Percentiles rank a stretch among this genome's conserved stretches.
These are phyloP conservation scores for Myxocyprinus asiaticus DNA, from an alignment of 2,113 vertebrate genomes.

Conservation along the genomic window DNA sequence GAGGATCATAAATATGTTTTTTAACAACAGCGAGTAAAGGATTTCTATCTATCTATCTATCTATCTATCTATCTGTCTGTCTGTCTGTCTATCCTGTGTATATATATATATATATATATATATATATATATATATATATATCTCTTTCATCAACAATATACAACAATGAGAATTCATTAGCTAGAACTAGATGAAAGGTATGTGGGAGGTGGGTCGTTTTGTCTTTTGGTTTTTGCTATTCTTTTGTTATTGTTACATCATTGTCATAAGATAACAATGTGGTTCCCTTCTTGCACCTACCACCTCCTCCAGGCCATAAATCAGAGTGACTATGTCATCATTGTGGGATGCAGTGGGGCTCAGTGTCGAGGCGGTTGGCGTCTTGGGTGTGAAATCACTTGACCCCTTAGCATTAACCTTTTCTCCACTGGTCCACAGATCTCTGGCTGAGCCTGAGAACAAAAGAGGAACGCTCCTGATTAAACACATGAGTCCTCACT, in stretches of 20 bases:
- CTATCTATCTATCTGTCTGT: too few species aligned
- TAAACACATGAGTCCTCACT: conserved; percentile 91
- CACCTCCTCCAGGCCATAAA: conserved; percentile 83
- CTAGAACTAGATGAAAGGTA: not conserved
- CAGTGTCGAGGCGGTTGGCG: conserved; percentile 86
- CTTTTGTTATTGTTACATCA: conserved; percentile 72
- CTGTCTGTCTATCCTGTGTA: too few species aligned
- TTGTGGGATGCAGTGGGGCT: conserved; percentile 88
- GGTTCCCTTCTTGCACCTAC: conserved; percentile 55
- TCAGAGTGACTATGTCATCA: conserved; percentile 96
- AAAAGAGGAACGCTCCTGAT: conserved; percentile 97
- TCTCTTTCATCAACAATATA: too few species aligned
- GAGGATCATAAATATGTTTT: too few species aligned
- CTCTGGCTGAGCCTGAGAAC: conserved; percentile 85
- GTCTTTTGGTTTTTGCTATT: conserved; percentile 37
- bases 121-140: too few species aligned
- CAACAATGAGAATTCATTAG: too few species aligned
- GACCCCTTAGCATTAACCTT: conserved; percentile 97
- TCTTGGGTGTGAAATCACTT: conserved; percentile 99
- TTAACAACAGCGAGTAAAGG: too few species aligned
- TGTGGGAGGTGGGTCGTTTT: not conserved
- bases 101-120: too few species aligned
- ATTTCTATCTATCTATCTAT: too few species aligned
- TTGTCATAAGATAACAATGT: conserved; percentile 94
- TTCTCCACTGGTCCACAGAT: conserved; percentile 90